Base-by-base conservation (phyloP, 2,888 invertebrate genomes). In the Vanessa cardui region DNA sequence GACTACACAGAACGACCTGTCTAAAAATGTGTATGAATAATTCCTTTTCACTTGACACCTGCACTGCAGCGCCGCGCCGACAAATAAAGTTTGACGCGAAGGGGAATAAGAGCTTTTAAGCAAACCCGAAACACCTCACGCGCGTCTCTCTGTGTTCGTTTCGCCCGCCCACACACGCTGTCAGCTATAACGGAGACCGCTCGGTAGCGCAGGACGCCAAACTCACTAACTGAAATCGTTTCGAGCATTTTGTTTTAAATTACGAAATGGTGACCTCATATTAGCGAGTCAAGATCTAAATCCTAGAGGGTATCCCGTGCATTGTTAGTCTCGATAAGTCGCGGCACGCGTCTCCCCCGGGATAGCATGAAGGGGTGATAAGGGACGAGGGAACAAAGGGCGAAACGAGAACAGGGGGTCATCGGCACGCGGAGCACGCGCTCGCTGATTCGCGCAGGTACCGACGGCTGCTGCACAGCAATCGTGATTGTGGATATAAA, bases 391-490 rank as follows among this genome's bases (percentile, higher is more conserved):
- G 59, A 44, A 49, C 33, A 33, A 59, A 50, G 50, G 64, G 65
- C 46, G 45, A 61, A 46, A 61, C 31, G 59, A 47, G 63, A 44
- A 39, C 31, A 58, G 54, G 50, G 68, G 71, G 70, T 63, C 68
- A 69, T 68, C 66, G 60, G 68, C 66, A 70, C 64, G 68, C 73
- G 60, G 52, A 62, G 61, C 70, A 70, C 68, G 70, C 64, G 39
- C 64, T 39, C 20, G 52, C 26, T 6, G 44, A 45, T 45, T 54
- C 9, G 26, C 47, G 45, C 67, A 68, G 68, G 59, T 31, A 66
- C 72, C 18, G 66, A 56, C 47, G 50, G 66, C 39, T 60, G 63
- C n/a, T 44, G 56, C 56, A 49, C 65, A 65, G 67, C 70, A 58
- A 63, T 69, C 64, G 62, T 65, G 62, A 70, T 62, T 68, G 66